These are phyloP conservation scores for Phrynocephalus forsythii DNA, from an alignment of 2,797 vertebrate genomes.

Conservation along the genomic window DNA sequence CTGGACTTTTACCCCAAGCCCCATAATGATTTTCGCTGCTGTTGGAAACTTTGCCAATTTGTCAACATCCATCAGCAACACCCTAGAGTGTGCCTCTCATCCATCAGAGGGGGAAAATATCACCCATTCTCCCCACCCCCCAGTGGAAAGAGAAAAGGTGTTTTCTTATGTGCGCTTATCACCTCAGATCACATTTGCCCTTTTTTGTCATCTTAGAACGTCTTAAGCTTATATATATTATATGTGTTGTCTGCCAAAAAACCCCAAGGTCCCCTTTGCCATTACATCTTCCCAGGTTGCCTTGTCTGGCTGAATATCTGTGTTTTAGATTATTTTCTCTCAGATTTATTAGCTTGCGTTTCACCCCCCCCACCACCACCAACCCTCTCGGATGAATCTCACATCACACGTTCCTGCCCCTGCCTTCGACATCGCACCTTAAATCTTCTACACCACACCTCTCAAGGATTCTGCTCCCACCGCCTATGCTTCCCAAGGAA, in stretches of 20 bases:
- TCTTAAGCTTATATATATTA: slow-evolving; percentile 52
- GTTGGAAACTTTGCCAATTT: slow-evolving; percentile 69
- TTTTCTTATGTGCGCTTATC: slow-evolving; percentile 17
- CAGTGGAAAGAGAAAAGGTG: slow-evolving; percentile 53
- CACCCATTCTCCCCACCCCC: slow-evolving; percentile 5
- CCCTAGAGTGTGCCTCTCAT: slow-evolving; percentile 46
- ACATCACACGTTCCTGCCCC: slow-evolving; percentile 43
- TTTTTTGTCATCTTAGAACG: slow-evolving; percentile 52
- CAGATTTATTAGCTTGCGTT: slow-evolving; percentile 64
- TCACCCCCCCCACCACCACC: background rate
- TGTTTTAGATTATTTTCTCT: slow-evolving; percentile 64
- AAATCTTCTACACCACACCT: slow-evolving; percentile 16
- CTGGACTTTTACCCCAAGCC: slow-evolving; percentile 35
- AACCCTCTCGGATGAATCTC: slow-evolving; percentile 43
- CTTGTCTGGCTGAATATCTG: slow-evolving; percentile 63
- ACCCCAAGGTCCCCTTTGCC: slow-evolving; percentile 59
- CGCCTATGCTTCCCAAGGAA: slow-evolving; percentile 10
- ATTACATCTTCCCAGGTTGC: slow-evolving; percentile 66
- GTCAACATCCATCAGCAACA: slow-evolving; percentile 64
- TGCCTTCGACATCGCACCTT: slow-evolving; percentile 31
- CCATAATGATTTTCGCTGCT: slow-evolving; percentile 66
- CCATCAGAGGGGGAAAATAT: slow-evolving; percentile 27
- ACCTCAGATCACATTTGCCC: slow-evolving; percentile 42
- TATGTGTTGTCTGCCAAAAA: slow-evolving; percentile 53
- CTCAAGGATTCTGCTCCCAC: slow-evolving; percentile 21